Base-by-base conservation (phyloP, 2,888 invertebrate genomes). In the Drosophila kambysellisi region DNA sequence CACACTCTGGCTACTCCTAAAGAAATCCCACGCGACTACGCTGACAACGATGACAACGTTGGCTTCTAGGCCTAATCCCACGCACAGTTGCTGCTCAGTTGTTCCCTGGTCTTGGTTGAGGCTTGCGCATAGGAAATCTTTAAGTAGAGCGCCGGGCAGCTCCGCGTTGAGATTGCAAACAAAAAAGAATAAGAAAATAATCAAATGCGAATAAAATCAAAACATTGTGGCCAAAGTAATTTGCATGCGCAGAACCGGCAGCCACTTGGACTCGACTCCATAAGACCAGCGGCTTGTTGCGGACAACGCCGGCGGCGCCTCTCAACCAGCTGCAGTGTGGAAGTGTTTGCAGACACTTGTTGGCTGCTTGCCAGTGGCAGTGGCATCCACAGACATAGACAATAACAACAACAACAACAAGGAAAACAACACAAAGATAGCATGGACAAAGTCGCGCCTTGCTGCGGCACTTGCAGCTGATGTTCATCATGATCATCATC, bases 331-430 rank as follows among this genome's bases (percentile, higher is more conserved):
- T 74, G 82, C 37, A 59, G 71, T 72, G 46, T 72, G 73, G 67
- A 81, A 75, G 81, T 83, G 87, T 81, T 77, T 86, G 77, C 81
- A 86, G 89, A 87, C 90, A 87, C 87, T 87, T 89, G 87, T 90
- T 87, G 87, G 87, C 90, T 76, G 72, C 53, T 70, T 75, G 90
- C 87, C 90, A 87, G 80, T 66, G 50, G 59, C 70, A 59, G 20
- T 43, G 63, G 41, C 56, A 39, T 43, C 53, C 48, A 58, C 63
- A 62, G 12, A 57, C 15, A 56, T 15, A 25, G 46, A 46, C 56
- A n/a, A 30, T 57, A 57, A 35, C 58, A 56, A 53, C 53, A 53
- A 54, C 17, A 54, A 20, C 43, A 72, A 37, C 37, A 37, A 37
- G 7, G 15, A 17, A 0, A 35, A 11, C 11, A 37, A 2, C 17